These are phyloP conservation scores for Ernsta delagoae DNA, from an alignment of 2,888 invertebrate species.

Conservation along the genomic window DNA sequence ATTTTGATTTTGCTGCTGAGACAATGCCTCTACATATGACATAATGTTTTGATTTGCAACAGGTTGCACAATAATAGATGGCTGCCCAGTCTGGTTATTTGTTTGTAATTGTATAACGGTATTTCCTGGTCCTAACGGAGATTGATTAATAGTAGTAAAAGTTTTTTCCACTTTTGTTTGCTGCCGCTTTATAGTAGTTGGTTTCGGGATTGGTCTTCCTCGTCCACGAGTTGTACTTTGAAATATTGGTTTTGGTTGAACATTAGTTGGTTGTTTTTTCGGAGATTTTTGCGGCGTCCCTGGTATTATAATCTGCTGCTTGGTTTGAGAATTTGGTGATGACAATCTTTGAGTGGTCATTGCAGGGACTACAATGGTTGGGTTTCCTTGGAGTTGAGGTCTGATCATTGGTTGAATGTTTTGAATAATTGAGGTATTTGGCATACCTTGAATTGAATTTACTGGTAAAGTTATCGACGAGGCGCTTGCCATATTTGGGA, in stretches of 20 bases:
- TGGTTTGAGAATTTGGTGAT: constrained; percentile 74
- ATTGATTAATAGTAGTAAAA: constrained; percentile 75
- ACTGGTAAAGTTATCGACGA: constrained; percentile 79
- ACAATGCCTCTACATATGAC: constrained; percentile 89
- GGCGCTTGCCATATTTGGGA: constrained; percentile 80
- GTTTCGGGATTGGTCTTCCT: constrained; percentile 78
- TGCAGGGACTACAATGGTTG: constrained; percentile 77
- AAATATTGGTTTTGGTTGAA: constrained; percentile 80
- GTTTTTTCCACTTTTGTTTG: constrained; percentile 81
- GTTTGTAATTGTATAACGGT: constrained; percentile 86
- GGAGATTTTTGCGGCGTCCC: constrained; percentile 76
- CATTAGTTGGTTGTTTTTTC: constrained; percentile 75
- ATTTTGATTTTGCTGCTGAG: constrained; percentile 89
- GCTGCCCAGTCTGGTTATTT: constrained; percentile 82
- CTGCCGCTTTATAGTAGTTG: constrained; percentile 76
- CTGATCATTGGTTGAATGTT: constrained; percentile 82
- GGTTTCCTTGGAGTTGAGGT: constrained; percentile 76
- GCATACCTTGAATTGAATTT: constrained; percentile 79
- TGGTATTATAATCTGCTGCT: constrained; percentile 77
- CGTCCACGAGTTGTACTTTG: constrained; percentile 73
- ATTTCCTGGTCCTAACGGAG: constrained; percentile 73
- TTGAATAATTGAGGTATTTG: constrained; percentile 74
- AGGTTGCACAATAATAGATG: constrained; percentile 89
- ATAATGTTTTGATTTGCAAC: constrained; percentile 85
- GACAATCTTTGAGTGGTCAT: constrained; percentile 75